phyloP scores from a whole-genome alignment of 2,888 invertebrate species.

The Clostera curtula region DNA sequence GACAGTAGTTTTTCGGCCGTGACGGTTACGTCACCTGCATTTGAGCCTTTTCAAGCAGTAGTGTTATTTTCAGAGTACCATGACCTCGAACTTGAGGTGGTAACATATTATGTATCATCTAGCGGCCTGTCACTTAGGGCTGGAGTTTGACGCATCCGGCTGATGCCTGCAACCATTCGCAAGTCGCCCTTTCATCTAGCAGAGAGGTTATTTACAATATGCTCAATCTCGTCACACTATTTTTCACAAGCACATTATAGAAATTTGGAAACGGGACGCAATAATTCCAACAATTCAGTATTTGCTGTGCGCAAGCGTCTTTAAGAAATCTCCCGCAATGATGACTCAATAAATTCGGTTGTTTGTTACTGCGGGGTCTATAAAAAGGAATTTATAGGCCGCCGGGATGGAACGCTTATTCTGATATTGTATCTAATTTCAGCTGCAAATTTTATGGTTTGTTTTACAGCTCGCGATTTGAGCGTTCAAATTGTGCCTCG shows the following conservation, averaged over 20 bases:
- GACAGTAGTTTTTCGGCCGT: conserved; percentile 17
- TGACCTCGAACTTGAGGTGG: too few relatives aligned
- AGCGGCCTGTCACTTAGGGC: too few relatives aligned
- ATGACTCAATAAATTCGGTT: conserved; percentile 36
- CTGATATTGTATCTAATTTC: conserved; percentile 36
- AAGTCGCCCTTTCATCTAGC: too few relatives aligned
- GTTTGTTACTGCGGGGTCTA: conserved; percentile 29
- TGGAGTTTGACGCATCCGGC: too few relatives aligned
- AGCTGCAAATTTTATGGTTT: conserved; percentile 32
- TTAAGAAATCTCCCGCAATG: conserved; percentile 25
- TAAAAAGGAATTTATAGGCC: conserved; percentile 33
- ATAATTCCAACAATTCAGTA: conserved; percentile 9
- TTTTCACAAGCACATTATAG: too few relatives aligned
- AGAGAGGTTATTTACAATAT: conserved; percentile 3
- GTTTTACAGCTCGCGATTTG: conserved; percentile 22
- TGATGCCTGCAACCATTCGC: too few relatives aligned
- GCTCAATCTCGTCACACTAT: too few relatives aligned
- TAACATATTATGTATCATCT: too few relatives aligned
- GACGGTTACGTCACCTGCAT: conserved; percentile 10
- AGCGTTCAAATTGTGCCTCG: conserved; percentile 16
- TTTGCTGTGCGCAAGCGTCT: conserved; percentile 23
- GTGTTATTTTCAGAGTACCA: too few relatives aligned
- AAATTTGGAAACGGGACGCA: conserved; percentile 10
- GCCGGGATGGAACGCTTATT: conserved; percentile 28
- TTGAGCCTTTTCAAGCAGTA: too few relatives aligned